Evolutionary conservation across 2,797 vertebrate genomes (phyloP), one percentile per base, ranked within the genome.

Genomic region (Amblyopsis hoosieri): DNA sequence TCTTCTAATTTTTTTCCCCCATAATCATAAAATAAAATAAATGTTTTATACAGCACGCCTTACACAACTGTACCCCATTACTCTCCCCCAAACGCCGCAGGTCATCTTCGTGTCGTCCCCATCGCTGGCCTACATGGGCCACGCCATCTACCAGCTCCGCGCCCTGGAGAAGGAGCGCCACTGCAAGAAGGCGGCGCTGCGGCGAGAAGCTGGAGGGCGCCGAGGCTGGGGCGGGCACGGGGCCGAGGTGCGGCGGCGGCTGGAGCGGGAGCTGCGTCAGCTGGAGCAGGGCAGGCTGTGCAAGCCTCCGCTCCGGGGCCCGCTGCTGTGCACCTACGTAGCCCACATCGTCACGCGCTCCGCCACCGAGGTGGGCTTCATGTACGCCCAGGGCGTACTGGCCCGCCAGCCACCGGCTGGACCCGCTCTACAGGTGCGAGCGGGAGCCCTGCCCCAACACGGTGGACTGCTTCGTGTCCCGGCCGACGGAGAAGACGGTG

Each of bases 51-150:
- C 19, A 19, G 2, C 19, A 19, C 19, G 19, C 19, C 19, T 19
- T 19, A 19, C 19, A 19, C 19, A 19, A 19, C 19, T 19, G 19
- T 1, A 2, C 19, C 19, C 19, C 19, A 19, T 19, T 19, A 19
- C 19, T 19, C 19, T 19, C 19, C 1, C 19, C 19, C 19, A 19
- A 19, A 19, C 19, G 1, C 19, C 19, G 19, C 94, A 97, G 88
- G 94, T 96, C 37, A 93, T 96, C 55, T 96, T 96, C 48, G 95
- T 97, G 48, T 97, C 95, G 60, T 95, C 94, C 0, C 95, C 95
- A 45, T 97, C 96, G 0, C 84, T 98, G 74, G 93, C 95, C 10
- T 96, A 97, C 78, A 95, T 96, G 95, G 95, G 94, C 4, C 96
- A 97, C 33, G 94, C 94, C 62, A 93, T 96, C 66, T 95, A 96